These are phyloP conservation scores for Lindbergichthys nudifrons DNA, from an alignment of 2,797 vertebrate genomes.

Conservation along the genomic window DNA sequence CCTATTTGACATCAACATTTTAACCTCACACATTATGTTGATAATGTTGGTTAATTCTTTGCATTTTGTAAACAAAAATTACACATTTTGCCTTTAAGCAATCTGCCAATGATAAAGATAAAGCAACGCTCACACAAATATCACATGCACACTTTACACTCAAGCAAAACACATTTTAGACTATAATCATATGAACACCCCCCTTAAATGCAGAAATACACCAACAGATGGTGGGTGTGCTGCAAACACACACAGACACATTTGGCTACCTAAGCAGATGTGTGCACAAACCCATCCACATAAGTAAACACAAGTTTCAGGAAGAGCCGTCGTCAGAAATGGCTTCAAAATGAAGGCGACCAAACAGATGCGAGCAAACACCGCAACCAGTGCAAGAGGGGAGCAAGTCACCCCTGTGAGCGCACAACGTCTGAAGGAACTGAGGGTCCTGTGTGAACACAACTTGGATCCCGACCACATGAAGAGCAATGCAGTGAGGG, in stretches of 20 bases:
- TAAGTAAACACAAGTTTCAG: conserved; percentile 47
- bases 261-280: conserved; percentile 78
- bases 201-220: conserved; percentile 52
- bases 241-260: conserved; percentile 55
- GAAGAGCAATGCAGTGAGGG: conserved; percentile 65
- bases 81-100: background rate
- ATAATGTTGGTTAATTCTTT: too few relatives aligned
- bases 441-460: conserved; percentile 61
- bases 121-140: conserved; percentile 36
- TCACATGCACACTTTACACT: conserved; percentile 48
- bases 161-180: conserved; percentile 52
- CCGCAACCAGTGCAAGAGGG: conserved; percentile 45
- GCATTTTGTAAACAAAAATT: too few relatives aligned
- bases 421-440: conserved; percentile 39
- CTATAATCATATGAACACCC: conserved; percentile 60
- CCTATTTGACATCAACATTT: too few relatives aligned
- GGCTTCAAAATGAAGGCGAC: conserved; percentile 52
- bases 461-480: conserved; percentile 76
- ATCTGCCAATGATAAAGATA: conserved; percentile 1
- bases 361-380: conserved; percentile 59
- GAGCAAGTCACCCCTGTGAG: conserved; percentile 48
- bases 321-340: conserved; percentile 50
- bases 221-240: conserved; percentile 74
- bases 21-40: too few relatives aligned
- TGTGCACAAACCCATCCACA: conserved; percentile 52